phyloP scores from a whole-genome alignment of 2,797 vertebrate species.

The Odontamblyopus lacepedii region DNA sequence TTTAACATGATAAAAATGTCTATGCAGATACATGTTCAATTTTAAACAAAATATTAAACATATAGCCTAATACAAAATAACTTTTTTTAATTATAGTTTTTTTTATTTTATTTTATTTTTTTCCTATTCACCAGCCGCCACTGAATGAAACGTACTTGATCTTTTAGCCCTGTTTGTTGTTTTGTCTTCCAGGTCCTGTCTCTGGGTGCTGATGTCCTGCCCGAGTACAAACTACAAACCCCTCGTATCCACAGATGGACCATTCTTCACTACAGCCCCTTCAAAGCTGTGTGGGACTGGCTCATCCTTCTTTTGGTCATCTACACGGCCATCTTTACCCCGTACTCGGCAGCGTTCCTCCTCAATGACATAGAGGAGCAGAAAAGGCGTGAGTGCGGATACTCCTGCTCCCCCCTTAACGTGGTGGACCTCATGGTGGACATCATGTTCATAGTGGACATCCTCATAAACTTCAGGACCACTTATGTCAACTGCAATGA shows the following conservation, averaged over 20 bases:
- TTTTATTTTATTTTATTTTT: too few species aligned
- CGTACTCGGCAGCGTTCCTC: constrained; percentile 97
- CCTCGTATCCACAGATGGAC: constrained; percentile 96
- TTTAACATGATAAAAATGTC: too few species aligned
- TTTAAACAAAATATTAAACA: too few species aligned
- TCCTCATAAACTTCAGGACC: constrained; percentile 98
- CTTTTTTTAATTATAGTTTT: too few species aligned
- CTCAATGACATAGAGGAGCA: constrained; percentile 95
- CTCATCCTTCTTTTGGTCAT: constrained; percentile 96
- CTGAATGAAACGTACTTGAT: too few species aligned
- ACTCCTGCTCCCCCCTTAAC: constrained; percentile 96
- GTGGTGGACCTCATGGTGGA: constrained; percentile 98
- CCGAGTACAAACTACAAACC: constrained; percentile 97
- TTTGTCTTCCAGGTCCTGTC: constrained; percentile 85
- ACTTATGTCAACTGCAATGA: constrained; percentile 97
- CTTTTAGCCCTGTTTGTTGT: not conserved
- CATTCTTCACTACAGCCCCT: constrained; percentile 98
- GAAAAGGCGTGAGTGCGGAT: constrained; percentile 91
- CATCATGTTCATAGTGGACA: constrained; percentile 99
- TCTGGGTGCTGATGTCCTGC: constrained; percentile 94
- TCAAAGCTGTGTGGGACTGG: constrained; percentile 99
- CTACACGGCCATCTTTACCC: constrained; percentile 97
- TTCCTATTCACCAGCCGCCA: too few species aligned
- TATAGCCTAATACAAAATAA: too few species aligned
- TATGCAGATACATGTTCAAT: too few species aligned